phyloP scores from a whole-genome alignment of 1,140 invertebrate genomes.

The Lepidurus packardi region DNA sequence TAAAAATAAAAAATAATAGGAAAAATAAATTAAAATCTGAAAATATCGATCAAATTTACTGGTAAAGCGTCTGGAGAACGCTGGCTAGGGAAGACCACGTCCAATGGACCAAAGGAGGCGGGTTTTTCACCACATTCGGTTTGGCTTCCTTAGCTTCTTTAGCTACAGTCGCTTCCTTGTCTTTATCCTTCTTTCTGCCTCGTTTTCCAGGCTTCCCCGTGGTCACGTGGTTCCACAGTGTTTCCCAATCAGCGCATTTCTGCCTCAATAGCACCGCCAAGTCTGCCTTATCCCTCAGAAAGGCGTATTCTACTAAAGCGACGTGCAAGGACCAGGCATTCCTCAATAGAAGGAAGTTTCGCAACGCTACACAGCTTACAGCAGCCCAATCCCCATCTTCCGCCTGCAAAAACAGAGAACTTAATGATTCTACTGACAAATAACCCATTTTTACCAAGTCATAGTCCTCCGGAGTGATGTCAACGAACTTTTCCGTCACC shows the following conservation, averaged over 20 bases:
- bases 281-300: background rate
- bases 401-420: background rate
- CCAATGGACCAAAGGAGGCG: background rate
- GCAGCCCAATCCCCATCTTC: constrained; percentile 11
- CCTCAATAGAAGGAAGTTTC: background rate
- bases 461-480: background rate
- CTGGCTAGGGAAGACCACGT: background rate
- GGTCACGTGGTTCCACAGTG: background rate
- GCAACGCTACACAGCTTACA: background rate
- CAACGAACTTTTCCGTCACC: background rate
- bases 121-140: background rate
- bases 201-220: background rate
- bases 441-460: background rate
- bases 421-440: background rate
- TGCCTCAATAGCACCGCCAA: background rate
- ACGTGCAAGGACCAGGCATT: background rate
- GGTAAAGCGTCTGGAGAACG: background rate
- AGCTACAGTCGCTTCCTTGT: background rate
- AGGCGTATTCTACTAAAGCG: background rate
- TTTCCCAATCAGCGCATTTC: background rate
- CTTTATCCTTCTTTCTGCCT: background rate
- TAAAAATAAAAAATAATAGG: no score
- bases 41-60: background rate
- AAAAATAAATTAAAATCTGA: background rate
- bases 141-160: background rate